Base-by-base conservation (phyloP, 1,140 invertebrate species). In the Chionoecetes opilio region DNA sequence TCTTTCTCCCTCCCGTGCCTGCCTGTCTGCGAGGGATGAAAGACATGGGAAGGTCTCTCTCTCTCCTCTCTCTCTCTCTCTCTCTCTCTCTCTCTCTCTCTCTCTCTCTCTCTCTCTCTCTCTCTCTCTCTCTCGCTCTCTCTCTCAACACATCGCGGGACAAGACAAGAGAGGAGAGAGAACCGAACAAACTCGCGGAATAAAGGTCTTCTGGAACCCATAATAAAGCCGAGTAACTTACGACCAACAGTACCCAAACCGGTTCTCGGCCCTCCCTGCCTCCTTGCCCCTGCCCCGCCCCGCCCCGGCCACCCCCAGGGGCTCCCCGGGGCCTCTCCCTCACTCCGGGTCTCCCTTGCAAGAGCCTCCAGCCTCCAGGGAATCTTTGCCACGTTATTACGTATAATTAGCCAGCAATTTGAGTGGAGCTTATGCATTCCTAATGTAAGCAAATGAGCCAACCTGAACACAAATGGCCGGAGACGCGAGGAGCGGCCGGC, bases 361-460 rank as follows among this genome's bases (percentile, higher is more conserved):
- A 63, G 41, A 75, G 38, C 93, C 93, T 86, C 85, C 93, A 46
- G 37, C 93, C 86, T 93, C 63, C 85, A 89, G 34, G 93, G 93
- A 93, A 93, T 93, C 93, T 89, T 91, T 84, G 93, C 93, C 82
- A 91, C 93, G 93, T 91, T 94, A 94, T 94, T 94, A 94, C 93
- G 89, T 94, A 94, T 94, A 94, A 94, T 94, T 94, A 94, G 93
- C 90, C 88, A 91, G 93, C 93, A 94, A 94, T 94, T 94, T 94
- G 93, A 94, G 93, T 94, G 93, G 93, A 91, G 89, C 93, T 94
- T 94, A 94, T 94, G 93, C 93, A 94, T 94, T 91, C 93, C 89
- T 91, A 94, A 94, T 94, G 93, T 94, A 94, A 94, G 93, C 93
- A 94, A 94, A 94, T 94, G 93, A 94, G 88, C 82, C 82, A 41